phyloP scores from a whole-genome alignment of 1,140 invertebrate species.

The Drosophila cardini region DNA sequence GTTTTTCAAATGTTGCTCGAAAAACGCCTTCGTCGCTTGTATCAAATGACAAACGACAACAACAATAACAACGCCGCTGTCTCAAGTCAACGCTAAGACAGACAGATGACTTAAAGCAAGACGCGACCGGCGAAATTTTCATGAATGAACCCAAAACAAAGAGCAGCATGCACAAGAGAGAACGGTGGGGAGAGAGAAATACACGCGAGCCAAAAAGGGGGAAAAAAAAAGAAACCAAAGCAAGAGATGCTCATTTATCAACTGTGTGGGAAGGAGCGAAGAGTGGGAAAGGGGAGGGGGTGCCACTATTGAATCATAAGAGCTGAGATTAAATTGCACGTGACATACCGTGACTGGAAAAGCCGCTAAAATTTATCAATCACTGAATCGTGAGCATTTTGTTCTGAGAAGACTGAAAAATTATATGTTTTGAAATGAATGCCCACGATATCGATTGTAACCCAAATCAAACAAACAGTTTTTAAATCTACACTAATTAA shows the following conservation, averaged over 20 bases:
- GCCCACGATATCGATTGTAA: slow-evolving; percentile 37
- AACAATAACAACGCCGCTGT: slow-evolving; percentile 29
- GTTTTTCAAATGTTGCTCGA: slow-evolving; percentile 65
- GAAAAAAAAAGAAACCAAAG: background rate
- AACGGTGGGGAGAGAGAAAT: background rate
- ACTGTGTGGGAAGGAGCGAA: background rate
- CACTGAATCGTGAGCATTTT: slow-evolving; percentile 21
- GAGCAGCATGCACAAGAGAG: slow-evolving; percentile 30
- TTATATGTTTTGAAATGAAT: slow-evolving; percentile 48
- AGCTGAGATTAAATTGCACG: slow-evolving; percentile 72
- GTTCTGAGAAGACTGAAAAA: slow-evolving; percentile 53
- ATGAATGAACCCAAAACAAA: slow-evolving; percentile 69
- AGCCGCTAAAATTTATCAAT: slow-evolving; percentile 49
- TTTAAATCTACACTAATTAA: background rate
- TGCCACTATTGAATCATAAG: slow-evolving; percentile 56
- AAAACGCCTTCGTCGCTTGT: slow-evolving; percentile 67
- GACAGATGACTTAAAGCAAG: slow-evolving; percentile 61
- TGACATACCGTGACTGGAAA: slow-evolving; percentile 58
- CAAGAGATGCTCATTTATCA: slow-evolving; percentile 45
- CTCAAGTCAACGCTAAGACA: slow-evolving; percentile 54
- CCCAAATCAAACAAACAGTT: slow-evolving; percentile 50
- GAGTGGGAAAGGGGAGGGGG: background rate
- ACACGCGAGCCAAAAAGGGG: slow-evolving; percentile 16
- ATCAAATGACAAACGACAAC: slow-evolving; percentile 77
- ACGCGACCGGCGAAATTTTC: slow-evolving; percentile 44